Conservation (phyloP, 2,888 invertebrate genomes). For the Endotricha flammealis region DNA sequence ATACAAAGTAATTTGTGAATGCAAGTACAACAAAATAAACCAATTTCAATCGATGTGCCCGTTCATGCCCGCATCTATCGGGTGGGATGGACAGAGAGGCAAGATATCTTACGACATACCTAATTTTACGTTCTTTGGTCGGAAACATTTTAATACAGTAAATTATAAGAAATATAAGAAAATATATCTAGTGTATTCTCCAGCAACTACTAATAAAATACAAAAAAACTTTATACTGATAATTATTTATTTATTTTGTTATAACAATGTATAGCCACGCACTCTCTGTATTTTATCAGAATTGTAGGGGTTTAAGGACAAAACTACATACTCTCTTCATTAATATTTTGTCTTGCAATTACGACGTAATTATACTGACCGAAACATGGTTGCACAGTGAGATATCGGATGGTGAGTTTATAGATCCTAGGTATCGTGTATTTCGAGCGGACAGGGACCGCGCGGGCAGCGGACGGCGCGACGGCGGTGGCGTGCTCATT, state of each 20-base stretch:
- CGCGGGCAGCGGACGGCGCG: constrained; percentile 5
- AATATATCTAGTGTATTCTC: too few relatives aligned
- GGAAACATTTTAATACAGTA: too few relatives aligned
- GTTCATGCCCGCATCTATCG: too few relatives aligned
- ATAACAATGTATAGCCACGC: not conserved
- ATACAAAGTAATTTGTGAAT: too few relatives aligned
- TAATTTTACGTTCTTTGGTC: too few relatives aligned
- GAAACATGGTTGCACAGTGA: constrained; percentile 4
- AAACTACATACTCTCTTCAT: constrained; percentile 4
- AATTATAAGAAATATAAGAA: too few relatives aligned
- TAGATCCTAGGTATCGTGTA: constrained; percentile 20
- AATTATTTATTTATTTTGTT: not conserved
- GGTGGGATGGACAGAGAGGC: too few relatives aligned
- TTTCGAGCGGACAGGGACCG: constrained; percentile 14
- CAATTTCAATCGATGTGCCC: too few relatives aligned
- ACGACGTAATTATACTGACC: constrained; percentile 3
- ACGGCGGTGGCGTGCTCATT: constrained; percentile 15
- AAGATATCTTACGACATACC: too few relatives aligned
- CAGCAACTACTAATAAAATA: too few relatives aligned
- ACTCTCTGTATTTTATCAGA: constrained; percentile 1
- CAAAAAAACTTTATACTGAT: not conserved
- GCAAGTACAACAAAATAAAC: too few relatives aligned
- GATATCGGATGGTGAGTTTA: constrained; percentile 12
- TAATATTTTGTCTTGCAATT: constrained; percentile 1
- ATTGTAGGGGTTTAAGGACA: constrained; percentile 3